Conservation (phyloP, 30 jellyfish, hydroid and myxozoan genomes). For the Cassiopea andromeda region DNA sequence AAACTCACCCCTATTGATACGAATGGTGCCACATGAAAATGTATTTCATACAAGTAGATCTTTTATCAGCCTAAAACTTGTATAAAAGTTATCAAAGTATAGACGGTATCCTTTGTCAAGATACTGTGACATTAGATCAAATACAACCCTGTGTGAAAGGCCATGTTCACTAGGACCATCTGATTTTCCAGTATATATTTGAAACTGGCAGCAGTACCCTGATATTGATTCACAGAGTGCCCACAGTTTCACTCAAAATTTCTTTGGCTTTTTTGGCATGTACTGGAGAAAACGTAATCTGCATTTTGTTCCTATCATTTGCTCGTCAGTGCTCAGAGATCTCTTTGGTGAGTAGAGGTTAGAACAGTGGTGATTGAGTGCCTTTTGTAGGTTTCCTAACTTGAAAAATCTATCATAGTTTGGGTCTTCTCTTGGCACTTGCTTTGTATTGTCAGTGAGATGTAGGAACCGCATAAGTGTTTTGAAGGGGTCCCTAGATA, state of each 20-base stretch:
- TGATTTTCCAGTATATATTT: slow-evolving; percentile 42
- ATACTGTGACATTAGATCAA: slow-evolving; percentile 46
- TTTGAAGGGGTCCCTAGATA: background rate
- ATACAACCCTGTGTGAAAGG: slow-evolving; percentile 60
- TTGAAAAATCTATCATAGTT: slow-evolving; percentile 28
- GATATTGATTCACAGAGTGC: slow-evolving; percentile 31
- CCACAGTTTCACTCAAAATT: slow-evolving; percentile 49
- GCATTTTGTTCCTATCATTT: slow-evolving; percentile 38
- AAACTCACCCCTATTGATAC: slow-evolving; percentile 40
- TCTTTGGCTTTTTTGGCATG: slow-evolving; percentile 51
- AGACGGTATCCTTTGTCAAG: slow-evolving; percentile 62
- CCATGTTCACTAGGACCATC: slow-evolving; percentile 31
- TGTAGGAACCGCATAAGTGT: slow-evolving; percentile 27
- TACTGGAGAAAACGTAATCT: slow-evolving; percentile 44
- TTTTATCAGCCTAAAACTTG: slow-evolving; percentile 9
- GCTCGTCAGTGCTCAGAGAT: slow-evolving; percentile 26
- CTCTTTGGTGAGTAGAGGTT: background rate
- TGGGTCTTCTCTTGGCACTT: slow-evolving; percentile 6
- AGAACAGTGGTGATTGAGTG: background rate
- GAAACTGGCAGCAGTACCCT: slow-evolving; percentile 58
- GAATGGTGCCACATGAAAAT: slow-evolving; percentile 43
- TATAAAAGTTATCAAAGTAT: slow-evolving; percentile 49
- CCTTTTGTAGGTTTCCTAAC: slow-evolving; percentile 5
- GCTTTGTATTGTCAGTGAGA: slow-evolving; percentile 29
- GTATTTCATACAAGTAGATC: slow-evolving; percentile 45